phyloP scores from a whole-genome alignment of 2,113 vertebrate species.

The Arenaria interpres region DNA sequence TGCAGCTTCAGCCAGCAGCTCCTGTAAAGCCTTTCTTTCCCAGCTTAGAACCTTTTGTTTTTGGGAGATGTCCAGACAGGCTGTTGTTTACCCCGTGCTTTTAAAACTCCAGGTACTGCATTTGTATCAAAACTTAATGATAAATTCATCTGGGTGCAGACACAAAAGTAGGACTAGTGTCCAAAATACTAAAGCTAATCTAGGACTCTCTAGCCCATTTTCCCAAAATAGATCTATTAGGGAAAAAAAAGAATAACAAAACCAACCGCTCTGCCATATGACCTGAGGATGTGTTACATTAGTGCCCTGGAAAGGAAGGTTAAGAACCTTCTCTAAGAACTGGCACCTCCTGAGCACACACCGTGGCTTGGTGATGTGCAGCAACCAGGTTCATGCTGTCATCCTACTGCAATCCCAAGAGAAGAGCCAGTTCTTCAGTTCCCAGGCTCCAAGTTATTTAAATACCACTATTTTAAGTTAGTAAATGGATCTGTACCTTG shows the following conservation, averaged over 20 bases:
- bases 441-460: background rate
- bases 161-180: conserved; percentile 56
- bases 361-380: rapidly evolving
- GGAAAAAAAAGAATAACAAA: background rate
- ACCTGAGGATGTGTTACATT: conserved; percentile 24
- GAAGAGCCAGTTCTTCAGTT: background rate
- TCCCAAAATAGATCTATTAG: conserved; percentile 54
- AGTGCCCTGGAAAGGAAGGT: conserved; percentile 44
- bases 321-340: background rate
- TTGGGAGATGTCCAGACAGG: background rate
- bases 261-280: background rate
- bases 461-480: background rate
- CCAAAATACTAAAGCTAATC: conserved; percentile 63
- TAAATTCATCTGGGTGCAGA: background rate
- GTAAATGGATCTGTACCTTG: background rate
- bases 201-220: conserved; percentile 67
- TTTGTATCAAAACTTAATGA: background rate
- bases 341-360: background rate
- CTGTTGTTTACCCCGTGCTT: background rate
- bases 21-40: background rate
- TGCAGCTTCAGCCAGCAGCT: background rate
- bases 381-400: background rate
- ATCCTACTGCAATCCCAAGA: rapidly evolving
- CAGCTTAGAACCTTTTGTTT: background rate
- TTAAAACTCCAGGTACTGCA: background rate